Percentiles rank a stretch among this genome's conserved stretches.
Evolutionary conservation across 2,888 invertebrate species (phyloP).

Genomic region (Lucinisca nassula): DNA sequence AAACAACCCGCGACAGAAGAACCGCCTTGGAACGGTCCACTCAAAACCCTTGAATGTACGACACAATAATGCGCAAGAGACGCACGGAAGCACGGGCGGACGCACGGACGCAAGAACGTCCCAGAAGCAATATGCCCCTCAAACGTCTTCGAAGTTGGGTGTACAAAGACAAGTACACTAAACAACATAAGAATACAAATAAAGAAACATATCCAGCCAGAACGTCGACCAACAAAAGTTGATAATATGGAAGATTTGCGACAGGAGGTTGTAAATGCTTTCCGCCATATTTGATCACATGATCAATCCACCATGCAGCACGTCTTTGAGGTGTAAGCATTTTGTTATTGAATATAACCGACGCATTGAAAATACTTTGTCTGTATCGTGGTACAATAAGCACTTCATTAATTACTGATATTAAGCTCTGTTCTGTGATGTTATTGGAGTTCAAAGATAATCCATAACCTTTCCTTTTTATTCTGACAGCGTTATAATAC

Average conservation of each 20-base stretch:
- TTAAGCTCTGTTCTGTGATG: constrained; percentile 48
- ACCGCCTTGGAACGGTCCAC: too few relatives aligned
- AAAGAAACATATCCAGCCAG: too few relatives aligned
- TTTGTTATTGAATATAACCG: constrained; percentile 57
- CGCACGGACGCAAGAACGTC: too few relatives aligned
- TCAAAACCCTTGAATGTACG: too few relatives aligned
- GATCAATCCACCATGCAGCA: constrained; percentile 78
- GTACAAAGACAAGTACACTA: too few relatives aligned
- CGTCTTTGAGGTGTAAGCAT: constrained; percentile 63
- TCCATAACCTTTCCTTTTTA: constrained; percentile 18
- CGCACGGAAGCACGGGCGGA: too few relatives aligned
- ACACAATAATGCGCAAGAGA: too few relatives aligned
- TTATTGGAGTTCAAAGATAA: constrained; percentile 32
- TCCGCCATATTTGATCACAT: constrained; percentile 77
- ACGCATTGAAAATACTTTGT: constrained; percentile 57
- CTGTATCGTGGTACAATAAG: constrained; percentile 53
- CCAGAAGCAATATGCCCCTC: too few relatives aligned
- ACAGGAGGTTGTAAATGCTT: constrained; percentile 71
- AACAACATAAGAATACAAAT: too few relatives aligned
- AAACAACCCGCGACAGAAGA: too few relatives aligned
- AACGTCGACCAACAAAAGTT: constrained; percentile 74
- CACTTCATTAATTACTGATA: constrained; percentile 48
- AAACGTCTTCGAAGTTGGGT: too few relatives aligned
- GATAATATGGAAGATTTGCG: constrained; percentile 73
- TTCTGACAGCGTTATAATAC: constrained; percentile 58